Conservation (phyloP, 2,888 invertebrate species). For the Leptopilina myrica region DNA sequence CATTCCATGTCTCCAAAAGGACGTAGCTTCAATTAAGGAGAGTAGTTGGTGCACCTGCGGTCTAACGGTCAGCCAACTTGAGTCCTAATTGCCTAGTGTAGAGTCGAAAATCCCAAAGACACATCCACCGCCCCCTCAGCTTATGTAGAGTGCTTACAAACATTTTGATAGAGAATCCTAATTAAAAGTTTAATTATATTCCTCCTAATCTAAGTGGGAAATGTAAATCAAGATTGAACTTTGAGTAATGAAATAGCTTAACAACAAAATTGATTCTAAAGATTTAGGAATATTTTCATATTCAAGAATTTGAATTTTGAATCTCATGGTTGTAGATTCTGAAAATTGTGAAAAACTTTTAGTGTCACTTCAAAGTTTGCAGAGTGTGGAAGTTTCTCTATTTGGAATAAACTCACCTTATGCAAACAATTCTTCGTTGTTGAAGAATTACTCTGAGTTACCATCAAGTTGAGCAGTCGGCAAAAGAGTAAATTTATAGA, state of each 20-base stretch:
- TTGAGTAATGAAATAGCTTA: not conserved
- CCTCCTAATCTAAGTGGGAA: not conserved
- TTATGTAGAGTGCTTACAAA: not conserved
- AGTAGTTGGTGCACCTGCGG: constrained; percentile 19
- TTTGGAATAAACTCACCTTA: not conserved
- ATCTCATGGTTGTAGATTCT: too few species aligned
- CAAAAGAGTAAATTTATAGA: constrained; percentile 38
- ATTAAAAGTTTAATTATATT: not conserved
- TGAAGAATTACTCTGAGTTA: constrained; percentile 32
- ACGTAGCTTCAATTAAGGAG: constrained; percentile 23
- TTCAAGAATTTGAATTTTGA: too few species aligned
- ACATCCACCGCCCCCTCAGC: constrained; percentile 3
- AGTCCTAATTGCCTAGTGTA: constrained; percentile 27
- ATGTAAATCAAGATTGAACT: too few species aligned
- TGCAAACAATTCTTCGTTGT: constrained; percentile 19
- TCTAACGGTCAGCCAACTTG: constrained; percentile 15
- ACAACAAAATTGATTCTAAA: not conserved
- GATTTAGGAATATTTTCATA: too few species aligned
- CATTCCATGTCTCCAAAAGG: not conserved
- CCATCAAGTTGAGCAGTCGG: constrained; percentile 18
- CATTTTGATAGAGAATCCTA: not conserved
- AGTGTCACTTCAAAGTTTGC: too few species aligned
- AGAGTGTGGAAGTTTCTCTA: too few species aligned
- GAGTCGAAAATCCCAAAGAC: constrained; percentile 33
- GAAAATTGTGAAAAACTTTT: too few species aligned